A percentile compares a stretch with the other conserved stretches of the same genome.
Conservation (phyloP, 1,140 invertebrate species). For the Gryon sp. region DNA sequence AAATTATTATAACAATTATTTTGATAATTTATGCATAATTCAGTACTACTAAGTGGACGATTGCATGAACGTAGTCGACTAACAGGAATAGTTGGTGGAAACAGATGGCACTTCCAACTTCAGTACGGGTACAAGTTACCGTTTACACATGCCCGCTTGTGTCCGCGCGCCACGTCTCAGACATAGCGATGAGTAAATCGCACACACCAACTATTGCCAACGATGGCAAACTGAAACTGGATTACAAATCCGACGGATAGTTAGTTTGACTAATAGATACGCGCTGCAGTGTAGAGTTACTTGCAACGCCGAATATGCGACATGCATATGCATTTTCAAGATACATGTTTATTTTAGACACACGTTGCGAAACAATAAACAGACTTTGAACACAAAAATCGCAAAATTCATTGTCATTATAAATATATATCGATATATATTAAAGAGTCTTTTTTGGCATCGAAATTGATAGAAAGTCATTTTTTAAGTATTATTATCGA, state of each 20-base stretch:
- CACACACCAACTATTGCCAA: conserved; percentile 49
- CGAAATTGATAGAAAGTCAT: too few species aligned
- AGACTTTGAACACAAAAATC: not conserved
- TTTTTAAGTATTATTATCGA: too few species aligned
- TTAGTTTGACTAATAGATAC: conserved; percentile 71
- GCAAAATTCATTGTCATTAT: not conserved
- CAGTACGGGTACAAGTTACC: conserved; percentile 52
- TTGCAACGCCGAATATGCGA: conserved; percentile 20
- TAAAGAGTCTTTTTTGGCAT: too few species aligned
- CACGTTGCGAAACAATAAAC: conserved; percentile 7
- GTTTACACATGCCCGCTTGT: conserved; percentile 45
- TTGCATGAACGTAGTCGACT: conserved; percentile 11
- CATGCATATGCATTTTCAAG: conserved; percentile 40
- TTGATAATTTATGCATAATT: conserved; percentile 55
- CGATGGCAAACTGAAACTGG: conserved; percentile 71
- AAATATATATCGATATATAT: too few species aligned
- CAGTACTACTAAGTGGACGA: conserved; percentile 43
- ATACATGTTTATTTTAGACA: conserved; percentile 28
- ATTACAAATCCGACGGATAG: conserved; percentile 71
- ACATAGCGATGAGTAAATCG: conserved; percentile 38
- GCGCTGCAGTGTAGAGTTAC: conserved; percentile 60
- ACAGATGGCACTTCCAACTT: conserved; percentile 68
- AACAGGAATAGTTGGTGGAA: conserved; percentile 31
- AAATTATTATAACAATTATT: conserved; percentile 55
- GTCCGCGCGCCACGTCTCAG: conserved; percentile 43